These are phyloP conservation scores for Caenorhabditis plicata DNA, from an alignment of 2,888 invertebrate species.

Conservation along the genomic window DNA sequence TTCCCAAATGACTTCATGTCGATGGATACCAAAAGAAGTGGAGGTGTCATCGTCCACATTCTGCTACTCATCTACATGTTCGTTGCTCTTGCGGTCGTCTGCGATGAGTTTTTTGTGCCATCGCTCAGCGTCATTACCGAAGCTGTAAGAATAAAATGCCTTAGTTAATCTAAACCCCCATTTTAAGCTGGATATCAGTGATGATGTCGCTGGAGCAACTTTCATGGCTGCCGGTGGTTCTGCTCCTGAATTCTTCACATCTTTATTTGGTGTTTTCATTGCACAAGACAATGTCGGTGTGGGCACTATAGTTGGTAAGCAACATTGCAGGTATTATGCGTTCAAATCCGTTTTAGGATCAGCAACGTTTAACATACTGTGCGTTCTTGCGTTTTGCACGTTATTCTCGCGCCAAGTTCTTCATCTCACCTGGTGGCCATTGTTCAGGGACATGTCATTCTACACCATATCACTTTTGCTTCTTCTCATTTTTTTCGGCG, in stretches of 20 bases:
- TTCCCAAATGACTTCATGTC: constrained; percentile 78
- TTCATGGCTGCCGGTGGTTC: constrained; percentile 99
- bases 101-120: constrained; percentile 99
- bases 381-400: constrained; percentile 61
- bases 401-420: constrained; percentile 57
- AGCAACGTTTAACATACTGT: constrained; percentile 67
- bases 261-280: constrained; percentile 95
- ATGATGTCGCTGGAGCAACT: constrained; percentile 96
- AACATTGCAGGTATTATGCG: too few species aligned
- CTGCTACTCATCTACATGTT: constrained; percentile 92
- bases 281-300: constrained; percentile 92
- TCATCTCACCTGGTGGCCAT: constrained; percentile 61
- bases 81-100: constrained; percentile 93
- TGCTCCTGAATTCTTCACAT: constrained; percentile 90
- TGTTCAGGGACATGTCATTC: constrained; percentile 60
- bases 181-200: constrained; percentile 78
- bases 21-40: constrained; percentile 79
- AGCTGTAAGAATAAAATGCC: constrained; percentile 67
- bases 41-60: constrained; percentile 87
- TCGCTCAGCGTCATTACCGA: constrained; percentile 95
- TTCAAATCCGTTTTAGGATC: constrained; percentile 66
- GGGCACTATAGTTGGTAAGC: constrained; percentile 87
- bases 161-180: background rate
- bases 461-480: constrained; percentile 53
- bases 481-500: constrained; percentile 51